phyloP scores from a whole-genome alignment of 2,113 vertebrate genomes.

The Morphnarchus princeps region DNA sequence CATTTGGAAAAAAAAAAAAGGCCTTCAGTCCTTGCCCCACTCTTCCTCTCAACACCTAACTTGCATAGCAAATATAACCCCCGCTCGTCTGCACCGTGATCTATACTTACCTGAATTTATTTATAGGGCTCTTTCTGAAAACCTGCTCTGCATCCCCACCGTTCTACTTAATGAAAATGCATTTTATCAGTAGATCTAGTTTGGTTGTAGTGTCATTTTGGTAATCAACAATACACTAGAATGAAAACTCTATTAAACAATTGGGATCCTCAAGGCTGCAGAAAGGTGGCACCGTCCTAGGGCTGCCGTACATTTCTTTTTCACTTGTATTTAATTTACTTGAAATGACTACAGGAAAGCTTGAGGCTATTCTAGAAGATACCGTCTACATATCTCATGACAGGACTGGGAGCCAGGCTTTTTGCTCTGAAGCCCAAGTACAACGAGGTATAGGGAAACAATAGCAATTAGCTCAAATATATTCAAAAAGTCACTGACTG shows the following conservation, averaged over 20 bases:
- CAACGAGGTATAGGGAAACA: not conserved
- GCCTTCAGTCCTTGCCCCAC: not conserved
- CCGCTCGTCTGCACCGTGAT: not conserved
- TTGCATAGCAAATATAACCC: not conserved
- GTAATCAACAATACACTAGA: not conserved
- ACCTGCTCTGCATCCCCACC: not conserved
- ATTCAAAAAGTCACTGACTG: not conserved
- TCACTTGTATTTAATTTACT: not conserved
- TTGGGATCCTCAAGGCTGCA: not conserved
- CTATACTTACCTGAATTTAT: not conserved
- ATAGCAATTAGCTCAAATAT: not conserved
- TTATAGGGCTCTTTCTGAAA: not conserved
- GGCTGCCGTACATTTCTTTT: not conserved
- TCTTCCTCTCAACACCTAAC: not conserved
- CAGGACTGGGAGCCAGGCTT: not conserved
- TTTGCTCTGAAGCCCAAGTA: not conserved
- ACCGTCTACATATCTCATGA: rapidly evolving
- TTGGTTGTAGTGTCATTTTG: not conserved
- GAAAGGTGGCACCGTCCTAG: not conserved
- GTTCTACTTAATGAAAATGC: not conserved
- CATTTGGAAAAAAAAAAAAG: not conserved
- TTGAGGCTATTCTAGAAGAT: not conserved
- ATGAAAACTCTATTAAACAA: not conserved
- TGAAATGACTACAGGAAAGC: not conserved
- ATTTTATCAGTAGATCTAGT: not conserved